phyloP scores from a whole-genome alignment of 2,113 vertebrate genomes.

The Pampusana beccarii region DNA sequence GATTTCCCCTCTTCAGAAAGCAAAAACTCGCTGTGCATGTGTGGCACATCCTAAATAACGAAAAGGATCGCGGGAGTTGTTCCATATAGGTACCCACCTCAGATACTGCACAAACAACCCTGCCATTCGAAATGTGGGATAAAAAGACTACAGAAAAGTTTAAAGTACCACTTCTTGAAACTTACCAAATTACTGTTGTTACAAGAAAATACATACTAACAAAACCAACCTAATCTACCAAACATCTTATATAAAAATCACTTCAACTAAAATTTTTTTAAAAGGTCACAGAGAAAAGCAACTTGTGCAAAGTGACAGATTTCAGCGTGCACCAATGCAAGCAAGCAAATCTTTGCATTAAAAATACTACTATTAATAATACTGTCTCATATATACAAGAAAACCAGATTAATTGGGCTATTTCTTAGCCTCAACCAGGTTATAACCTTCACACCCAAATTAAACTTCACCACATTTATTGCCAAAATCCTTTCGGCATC shows the following conservation, averaged over 20 bases:
- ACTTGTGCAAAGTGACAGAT: background rate
- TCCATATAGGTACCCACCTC: background rate
- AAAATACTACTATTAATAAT: background rate
- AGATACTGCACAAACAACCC: background rate
- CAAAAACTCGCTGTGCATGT: background rate
- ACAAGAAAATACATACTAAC: background rate
- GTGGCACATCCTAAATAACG: background rate
- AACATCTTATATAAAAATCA: background rate
- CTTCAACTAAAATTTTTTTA: background rate
- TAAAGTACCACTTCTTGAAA: background rate
- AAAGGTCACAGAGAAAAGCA: background rate
- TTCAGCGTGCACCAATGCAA: background rate
- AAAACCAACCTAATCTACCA: background rate
- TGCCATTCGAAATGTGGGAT: background rate
- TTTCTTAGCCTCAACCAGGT: background rate
- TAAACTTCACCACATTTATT: background rate
- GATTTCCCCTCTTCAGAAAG: conserved; percentile 13
- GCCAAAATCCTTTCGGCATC: background rate
- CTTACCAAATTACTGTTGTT: background rate
- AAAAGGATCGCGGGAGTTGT: background rate
- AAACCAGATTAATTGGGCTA: background rate
- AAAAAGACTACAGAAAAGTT: background rate
- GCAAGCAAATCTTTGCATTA: background rate
- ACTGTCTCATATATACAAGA: background rate
- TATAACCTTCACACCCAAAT: conserved; percentile 2